A percentile compares a stretch with the other conserved stretches of the same genome.
Evolutionary conservation across 1,140 invertebrate species (phyloP).

Genomic region (Macrocentrus cingulum): DNA sequence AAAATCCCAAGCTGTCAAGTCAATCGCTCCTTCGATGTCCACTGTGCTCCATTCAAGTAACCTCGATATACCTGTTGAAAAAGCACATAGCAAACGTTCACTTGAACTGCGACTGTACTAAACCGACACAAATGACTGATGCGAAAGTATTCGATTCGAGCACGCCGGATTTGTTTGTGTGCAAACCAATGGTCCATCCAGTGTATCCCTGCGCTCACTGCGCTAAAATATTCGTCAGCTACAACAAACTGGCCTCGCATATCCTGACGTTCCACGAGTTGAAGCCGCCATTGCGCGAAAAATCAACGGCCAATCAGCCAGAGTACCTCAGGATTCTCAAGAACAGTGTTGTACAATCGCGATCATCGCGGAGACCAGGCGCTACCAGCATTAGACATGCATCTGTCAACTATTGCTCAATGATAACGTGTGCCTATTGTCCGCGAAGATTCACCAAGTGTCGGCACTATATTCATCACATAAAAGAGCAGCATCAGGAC

Average conservation of each 20-base stretch:
- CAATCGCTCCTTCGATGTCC: slow-evolving; percentile 28
- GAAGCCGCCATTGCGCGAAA: neutral
- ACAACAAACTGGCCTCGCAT: slow-evolving; percentile 21
- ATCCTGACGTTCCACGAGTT: slow-evolving; percentile 1
- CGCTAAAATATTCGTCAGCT: slow-evolving; percentile 18
- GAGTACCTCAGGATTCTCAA: neutral
- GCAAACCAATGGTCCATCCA: neutral
- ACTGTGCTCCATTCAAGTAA: slow-evolving; percentile 27
- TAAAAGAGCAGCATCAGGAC: neutral
- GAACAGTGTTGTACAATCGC: neutral
- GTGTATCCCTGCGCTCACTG: slow-evolving; percentile 20
- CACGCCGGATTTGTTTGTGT: neutral
- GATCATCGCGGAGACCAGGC: neutral
- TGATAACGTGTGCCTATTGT: slow-evolving; percentile 1
- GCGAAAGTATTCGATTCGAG: neutral
- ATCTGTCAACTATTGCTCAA: neutral
- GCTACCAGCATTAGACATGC: neutral
- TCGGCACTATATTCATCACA: slow-evolving; percentile 8
- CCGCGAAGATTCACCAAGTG: neutral
- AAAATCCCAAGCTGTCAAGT: slow-evolving; percentile 16
- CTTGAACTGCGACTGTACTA: slow-evolving; percentile 29
- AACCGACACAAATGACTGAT: slow-evolving; percentile 17
- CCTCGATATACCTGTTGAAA: slow-evolving; percentile 21
- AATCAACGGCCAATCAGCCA: neutral
- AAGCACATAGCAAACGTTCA: slow-evolving; percentile 29